Evolutionary conservation across 2,113 vertebrate species (phyloP), one percentile per base, ranked within the genome.

Genomic region (Brachirus orientalis): DNA sequence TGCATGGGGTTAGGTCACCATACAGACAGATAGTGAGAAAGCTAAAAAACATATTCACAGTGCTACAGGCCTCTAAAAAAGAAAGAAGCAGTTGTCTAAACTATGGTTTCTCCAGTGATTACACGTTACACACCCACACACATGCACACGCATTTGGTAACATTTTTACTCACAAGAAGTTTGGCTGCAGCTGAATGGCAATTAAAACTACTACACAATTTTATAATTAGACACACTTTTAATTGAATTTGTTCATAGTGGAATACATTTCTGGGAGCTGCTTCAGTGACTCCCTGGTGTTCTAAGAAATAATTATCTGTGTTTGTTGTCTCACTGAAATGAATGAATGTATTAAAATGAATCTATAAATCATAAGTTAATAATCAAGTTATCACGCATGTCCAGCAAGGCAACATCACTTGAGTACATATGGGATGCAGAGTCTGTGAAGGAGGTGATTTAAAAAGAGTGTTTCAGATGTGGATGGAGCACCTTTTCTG

Each of bases 1-100:
- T 75, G 82, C 79, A 72, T 66, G 76, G 75, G 79, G 73, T 88
- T 77, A 77, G 82, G 85, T 73, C 84, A 70, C 55, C 62, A 13
- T 56, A 50, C 63, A 52, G 59, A 76, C 62, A 37, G 59, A 75
- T 11, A 55, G 69, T 0, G 9, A 47, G 56, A 45, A 57, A 69
- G 63, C 65, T 52, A 36, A 74, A n/a, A 86, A 76, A 80, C 75
- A 77, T 84, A 70, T 85, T 83, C 71, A 82, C 70, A 71, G 43
- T 46, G 43, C 33, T 46, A 36, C 41, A 47, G 57, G 52, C 73
- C 69, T 60, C 58, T 54, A 46, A 63, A 75, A 70, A 14, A 45
- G 20, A 64, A 40, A n/a, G 64, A 80, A 62, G 36, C 59, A 75
- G 61, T 77, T 76, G 80, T 63, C 19, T 28, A 8, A 68, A 28